A percentile compares a stretch with the other conserved stretches of the same genome.
Evolutionary conservation across 1,140 invertebrate genomes (phyloP).

Genomic region (Apolygus lucorum): DNA sequence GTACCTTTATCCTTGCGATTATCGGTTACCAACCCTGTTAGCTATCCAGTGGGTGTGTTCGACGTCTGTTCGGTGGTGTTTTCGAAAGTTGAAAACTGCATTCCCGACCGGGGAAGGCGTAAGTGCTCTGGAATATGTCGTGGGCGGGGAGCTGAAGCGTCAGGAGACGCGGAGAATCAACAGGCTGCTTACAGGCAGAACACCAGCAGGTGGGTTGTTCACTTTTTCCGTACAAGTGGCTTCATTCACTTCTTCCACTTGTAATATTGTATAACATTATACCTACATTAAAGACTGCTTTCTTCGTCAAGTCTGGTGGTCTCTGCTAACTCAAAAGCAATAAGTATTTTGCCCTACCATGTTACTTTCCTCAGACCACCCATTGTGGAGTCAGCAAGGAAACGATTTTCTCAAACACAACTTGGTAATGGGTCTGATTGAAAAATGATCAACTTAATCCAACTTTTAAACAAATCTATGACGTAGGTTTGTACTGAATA

Average conservation of each 20-base stretch:
- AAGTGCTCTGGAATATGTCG: neutral
- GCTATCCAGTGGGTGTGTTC: neutral
- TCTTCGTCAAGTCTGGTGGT: neutral
- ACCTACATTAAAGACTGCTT: neutral
- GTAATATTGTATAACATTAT: neutral
- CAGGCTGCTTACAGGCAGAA: neutral
- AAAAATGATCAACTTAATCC: no score
- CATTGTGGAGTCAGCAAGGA: neutral
- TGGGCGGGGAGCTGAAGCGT: neutral
- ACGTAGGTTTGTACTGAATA: no score
- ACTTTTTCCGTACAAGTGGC: neutral
- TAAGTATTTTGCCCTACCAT: neutral
- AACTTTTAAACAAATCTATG: no score
- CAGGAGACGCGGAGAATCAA: slow-evolving; percentile 4
- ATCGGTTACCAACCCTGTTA: neutral
- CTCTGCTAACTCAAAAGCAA: neutral
- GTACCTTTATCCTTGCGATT: neutral
- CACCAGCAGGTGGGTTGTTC: neutral
- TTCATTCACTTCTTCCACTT: neutral
- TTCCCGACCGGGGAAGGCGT: neutral
- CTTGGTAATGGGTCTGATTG: no score
- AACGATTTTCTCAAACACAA: no score
- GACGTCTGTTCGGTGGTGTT: no score
- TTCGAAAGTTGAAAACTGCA: no score
- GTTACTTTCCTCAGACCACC: neutral